Conservation (phyloP, 2,888 invertebrate genomes). For the Ephialtes manifestator region DNA sequence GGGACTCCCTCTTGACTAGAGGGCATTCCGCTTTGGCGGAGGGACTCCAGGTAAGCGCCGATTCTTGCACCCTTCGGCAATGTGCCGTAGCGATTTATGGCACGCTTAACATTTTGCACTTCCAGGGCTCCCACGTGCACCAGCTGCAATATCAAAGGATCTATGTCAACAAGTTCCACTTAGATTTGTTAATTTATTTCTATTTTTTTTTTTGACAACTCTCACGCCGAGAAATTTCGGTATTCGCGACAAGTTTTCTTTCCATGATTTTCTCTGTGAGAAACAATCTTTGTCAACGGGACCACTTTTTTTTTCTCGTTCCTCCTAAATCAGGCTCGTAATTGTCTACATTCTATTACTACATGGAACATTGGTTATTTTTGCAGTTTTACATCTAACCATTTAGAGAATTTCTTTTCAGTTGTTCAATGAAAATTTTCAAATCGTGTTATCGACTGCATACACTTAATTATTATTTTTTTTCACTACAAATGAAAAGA, state of each 20-base stretch:
- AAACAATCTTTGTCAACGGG: too few relatives aligned
- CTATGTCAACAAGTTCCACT: neutral
- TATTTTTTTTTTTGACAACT: neutral
- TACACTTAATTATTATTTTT: too few relatives aligned
- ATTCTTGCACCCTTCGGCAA: conserved; percentile 98
- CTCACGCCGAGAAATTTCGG: conserved; percentile 15
- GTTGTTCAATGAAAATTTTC: too few relatives aligned
- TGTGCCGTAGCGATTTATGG: conserved; percentile 98
- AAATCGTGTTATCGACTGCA: too few relatives aligned
- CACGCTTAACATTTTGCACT: conserved; percentile 97
- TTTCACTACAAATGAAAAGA: too few relatives aligned
- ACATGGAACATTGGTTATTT: too few relatives aligned
- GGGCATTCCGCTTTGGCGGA: conserved; percentile 92
- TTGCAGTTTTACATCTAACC: too few relatives aligned
- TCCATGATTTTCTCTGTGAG: neutral
- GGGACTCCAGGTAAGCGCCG: conserved; percentile 97
- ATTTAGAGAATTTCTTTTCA: too few relatives aligned
- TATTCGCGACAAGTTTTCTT: neutral
- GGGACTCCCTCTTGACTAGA: conserved; percentile 84
- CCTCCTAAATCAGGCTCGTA: too few relatives aligned
- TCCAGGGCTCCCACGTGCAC: conserved; percentile 97
- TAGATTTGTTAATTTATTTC: neutral
- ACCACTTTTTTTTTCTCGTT: too few relatives aligned
- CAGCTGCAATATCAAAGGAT: conserved; percentile 83
- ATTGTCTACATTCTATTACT: too few relatives aligned